Evolutionary conservation across 2,797 vertebrate genomes (phyloP), one percentile per base, ranked within the genome.

Genomic region (Mastacembelus armatus): DNA sequence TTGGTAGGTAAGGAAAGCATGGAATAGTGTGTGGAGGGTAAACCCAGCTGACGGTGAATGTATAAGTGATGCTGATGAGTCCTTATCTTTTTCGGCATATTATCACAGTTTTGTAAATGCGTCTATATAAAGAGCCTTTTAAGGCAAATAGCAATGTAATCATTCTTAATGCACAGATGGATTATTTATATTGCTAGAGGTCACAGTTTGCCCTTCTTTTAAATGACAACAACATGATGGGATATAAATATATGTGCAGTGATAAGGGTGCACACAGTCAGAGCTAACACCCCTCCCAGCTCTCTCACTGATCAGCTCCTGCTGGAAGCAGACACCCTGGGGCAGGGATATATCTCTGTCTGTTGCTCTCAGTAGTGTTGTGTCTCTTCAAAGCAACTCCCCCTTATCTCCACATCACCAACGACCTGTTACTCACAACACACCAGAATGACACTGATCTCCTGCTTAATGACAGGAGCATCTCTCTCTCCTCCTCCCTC

Each of bases 301-400:
- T 19, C 24, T 33, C 50, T 18, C 19, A 50, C 66, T 60, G 39
- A 48, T 69, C 14, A 21, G 54, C 67, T 80, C 64, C 64, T 80
- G 66, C 77, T 77, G 78, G 78, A 84, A 67, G 66, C 67, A 43
- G 21, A 59, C 65, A 73, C 61, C 80, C 70, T 55, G 8, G 12
- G 70, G 65, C 33, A 60, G 62, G 77, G 63, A 74, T 19, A 54
- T 62, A 58, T 67, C 68, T 77, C 71, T 4, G 40, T 78, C 68
- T 78, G 77, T 36, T 55, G 66, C 61, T 75, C 35, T 81, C 73
- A 67, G 57, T 6, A 6, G 47, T 76, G 81, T 71, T 75, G 77
- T 75, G 74, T 85, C 55, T 73, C 71, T 73, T 83, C 80, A 87
- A 77, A 87, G 71, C 30, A 7, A 19, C 26, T 12, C 60, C 12